Conservation (phyloP, 2,797 vertebrate genomes). For the Sebastes itinus region DNA sequence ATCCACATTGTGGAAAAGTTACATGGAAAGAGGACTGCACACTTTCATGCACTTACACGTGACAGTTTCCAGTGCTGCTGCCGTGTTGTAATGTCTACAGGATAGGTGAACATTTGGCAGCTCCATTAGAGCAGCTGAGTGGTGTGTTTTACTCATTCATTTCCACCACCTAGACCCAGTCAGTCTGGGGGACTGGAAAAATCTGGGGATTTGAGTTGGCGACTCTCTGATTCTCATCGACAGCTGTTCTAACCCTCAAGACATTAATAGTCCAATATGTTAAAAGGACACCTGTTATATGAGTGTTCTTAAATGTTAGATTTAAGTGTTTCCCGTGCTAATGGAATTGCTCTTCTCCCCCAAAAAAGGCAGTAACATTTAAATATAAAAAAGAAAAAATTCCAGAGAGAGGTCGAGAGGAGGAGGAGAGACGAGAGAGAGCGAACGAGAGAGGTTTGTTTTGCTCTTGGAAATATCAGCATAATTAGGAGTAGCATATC, state of each 20-base stretch:
- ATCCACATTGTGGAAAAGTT: not conserved
- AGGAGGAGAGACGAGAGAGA: not conserved
- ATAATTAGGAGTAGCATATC: constrained; percentile 75
- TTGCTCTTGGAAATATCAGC: constrained; percentile 73
- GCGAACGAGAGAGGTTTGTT: constrained; percentile 54
- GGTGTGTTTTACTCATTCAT: constrained; percentile 34
- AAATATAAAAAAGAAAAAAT: constrained; percentile 1
- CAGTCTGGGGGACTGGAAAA: not conserved
- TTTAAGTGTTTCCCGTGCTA: constrained; percentile 42
- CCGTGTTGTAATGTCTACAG: not conserved
- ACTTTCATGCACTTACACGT: not conserved
- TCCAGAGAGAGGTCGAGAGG: not conserved
- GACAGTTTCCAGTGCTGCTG: not conserved
- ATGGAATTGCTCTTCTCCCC: constrained; percentile 41
- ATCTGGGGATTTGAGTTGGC: constrained; percentile 7
- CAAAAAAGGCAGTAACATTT: constrained; percentile 30
- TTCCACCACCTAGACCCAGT: not conserved
- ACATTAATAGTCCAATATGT: constrained; percentile 7
- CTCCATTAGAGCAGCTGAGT: constrained; percentile 5
- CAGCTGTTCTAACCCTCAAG: constrained; percentile 28
- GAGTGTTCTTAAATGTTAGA: constrained; percentile 49
- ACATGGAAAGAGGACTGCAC: not conserved
- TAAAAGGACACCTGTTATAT: constrained; percentile 32
- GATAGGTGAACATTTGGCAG: constrained; percentile 15
- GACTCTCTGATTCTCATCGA: constrained; percentile 4